Conservation (phyloP, 35 echinoderm and acorn worm species). For the Apostichopus californicus region DNA sequence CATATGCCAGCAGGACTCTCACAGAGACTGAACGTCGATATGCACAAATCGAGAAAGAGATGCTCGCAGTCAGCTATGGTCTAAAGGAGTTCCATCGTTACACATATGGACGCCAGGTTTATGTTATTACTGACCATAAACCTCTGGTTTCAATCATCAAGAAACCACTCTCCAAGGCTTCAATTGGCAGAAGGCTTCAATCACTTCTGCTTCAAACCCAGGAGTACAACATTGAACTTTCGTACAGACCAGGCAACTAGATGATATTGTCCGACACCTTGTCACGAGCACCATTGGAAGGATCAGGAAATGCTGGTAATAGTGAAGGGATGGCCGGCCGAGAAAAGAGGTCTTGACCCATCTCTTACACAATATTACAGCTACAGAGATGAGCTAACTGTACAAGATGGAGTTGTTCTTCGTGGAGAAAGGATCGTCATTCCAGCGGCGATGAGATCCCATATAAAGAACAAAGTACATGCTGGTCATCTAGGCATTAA, state of each 20-base stretch:
- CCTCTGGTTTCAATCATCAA: slow-evolving; percentile 62
- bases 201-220: slow-evolving; percentile 57
- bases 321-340: slow-evolving; percentile 66
- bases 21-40: slow-evolving; percentile 59
- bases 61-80: slow-evolving; percentile 8
- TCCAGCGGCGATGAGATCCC: neutral
- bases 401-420: slow-evolving; percentile 55
- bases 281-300: neutral
- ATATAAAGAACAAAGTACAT: slow-evolving; percentile 69
- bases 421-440: slow-evolving; percentile 55
- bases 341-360: slow-evolving; percentile 33
- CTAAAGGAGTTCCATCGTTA: slow-evolving; percentile 58
- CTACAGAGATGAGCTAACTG: slow-evolving; percentile 1
- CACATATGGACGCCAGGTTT: slow-evolving; percentile 59
- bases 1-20: slow-evolving; percentile 64
- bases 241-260: neutral
- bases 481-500: slow-evolving; percentile 65
- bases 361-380: slow-evolving; percentile 61
- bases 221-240: slow-evolving; percentile 56
- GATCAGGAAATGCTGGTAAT: neutral
- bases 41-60: slow-evolving; percentile 69
- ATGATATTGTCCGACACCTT: neutral
- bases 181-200: slow-evolving; percentile 38
- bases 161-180: slow-evolving; percentile 59
- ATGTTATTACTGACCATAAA: slow-evolving; percentile 67